Base-by-base conservation (phyloP, 2,113 vertebrate genomes). In the Phoxinus phoxinus region DNA sequence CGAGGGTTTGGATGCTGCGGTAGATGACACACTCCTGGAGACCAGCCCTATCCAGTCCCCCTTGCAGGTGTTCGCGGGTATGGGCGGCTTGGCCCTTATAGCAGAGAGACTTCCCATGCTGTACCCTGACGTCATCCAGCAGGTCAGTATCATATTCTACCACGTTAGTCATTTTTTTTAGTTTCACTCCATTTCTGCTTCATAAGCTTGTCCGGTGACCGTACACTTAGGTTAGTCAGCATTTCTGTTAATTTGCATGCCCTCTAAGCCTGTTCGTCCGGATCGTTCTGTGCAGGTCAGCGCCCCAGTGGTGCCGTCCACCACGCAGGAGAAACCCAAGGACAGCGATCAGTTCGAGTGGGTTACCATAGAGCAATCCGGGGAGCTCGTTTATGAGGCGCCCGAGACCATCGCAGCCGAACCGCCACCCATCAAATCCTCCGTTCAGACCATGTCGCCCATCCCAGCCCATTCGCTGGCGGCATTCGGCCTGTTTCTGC, bases 311-410 rank as follows among this genome's bases (percentile, higher is more conserved):
- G 96, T 99, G 87, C 93, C 97, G 0, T 96, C 97, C 0, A 93
- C 96, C 87, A 96, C 97, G 0, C 98, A 98, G 90, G 98, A 99
- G 91, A 99, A 99, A 84, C 97, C 97, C 86, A 99, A 99, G 91
- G 98, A 99, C 94, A 98, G 96, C 0, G 98, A 99, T 91, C 98
- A 99, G 90, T 99, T 99, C 86, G 98, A 99, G 89, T 99, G 98
- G 98, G 98, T 99, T 63, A 99, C 97, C 90, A 99, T 99, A 84
- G 98, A 99, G 78, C 98, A 99, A 19, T 99, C 98, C 0, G 98
- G 98, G 2, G 98, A 99, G 87, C 90, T 99, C 90, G 97, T 99
- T 88, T 99, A 99, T 63, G 98, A 99, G 94, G 97, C 97, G 2
- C 97, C 98, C 0, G 98, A 99, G 94, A 97, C 96, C 44, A 96